These are phyloP conservation scores for Anadara kagoshimensis DNA, from an alignment of 1,140 invertebrate species.

Conservation along the genomic window DNA sequence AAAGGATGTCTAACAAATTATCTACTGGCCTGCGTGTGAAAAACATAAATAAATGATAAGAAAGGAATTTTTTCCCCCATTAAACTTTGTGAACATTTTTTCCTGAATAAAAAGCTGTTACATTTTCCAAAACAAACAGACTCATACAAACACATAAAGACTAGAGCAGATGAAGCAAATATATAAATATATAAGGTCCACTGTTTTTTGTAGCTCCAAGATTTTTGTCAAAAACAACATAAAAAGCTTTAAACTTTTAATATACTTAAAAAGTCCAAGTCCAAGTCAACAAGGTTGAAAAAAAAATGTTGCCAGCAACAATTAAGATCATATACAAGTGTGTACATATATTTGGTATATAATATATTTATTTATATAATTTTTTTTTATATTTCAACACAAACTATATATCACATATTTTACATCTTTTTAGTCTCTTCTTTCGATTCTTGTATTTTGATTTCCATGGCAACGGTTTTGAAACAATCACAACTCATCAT, in stretches of 20 bases:
- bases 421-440: no score
- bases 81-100: neutral
- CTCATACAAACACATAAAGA: neutral
- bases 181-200: conserved; percentile 37
- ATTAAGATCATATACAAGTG: neutral
- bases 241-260: conserved; percentile 8
- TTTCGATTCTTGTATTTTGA: no score
- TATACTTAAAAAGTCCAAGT: conserved; percentile 10
- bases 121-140: neutral
- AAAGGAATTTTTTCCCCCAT: neutral
- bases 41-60: neutral
- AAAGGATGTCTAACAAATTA: no score
- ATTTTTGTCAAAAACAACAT: conserved; percentile 54
- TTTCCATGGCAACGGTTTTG: no score
- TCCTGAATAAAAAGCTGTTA: conserved; percentile 15
- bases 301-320: neutral
- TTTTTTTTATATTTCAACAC: conserved; percentile 1
- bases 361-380: neutral
- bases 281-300: conserved; percentile 10
- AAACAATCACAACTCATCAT: no score
- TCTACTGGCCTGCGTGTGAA: no score
- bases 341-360: neutral
- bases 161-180: conserved; percentile 4
- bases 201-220: conserved; percentile 44
- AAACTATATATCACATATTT: neutral